These are phyloP conservation scores for Urechis unicinctus DNA, from an alignment of 2,888 invertebrate genomes.

Conservation along the genomic window DNA sequence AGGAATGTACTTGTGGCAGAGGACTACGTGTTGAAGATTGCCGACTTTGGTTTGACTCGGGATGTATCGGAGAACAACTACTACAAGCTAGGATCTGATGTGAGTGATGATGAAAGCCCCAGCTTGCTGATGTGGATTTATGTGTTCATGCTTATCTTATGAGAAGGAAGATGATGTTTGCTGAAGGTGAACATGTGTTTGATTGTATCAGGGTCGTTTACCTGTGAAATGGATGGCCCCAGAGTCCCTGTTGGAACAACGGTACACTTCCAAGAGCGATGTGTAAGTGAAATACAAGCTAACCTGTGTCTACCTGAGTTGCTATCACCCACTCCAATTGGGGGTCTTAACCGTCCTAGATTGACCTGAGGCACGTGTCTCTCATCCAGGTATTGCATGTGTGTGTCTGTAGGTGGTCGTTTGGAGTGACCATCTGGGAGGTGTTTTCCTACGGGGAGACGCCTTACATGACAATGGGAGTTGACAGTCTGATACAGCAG, in stretches of 20 bases:
- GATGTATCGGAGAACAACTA: slow-evolving; percentile 89
- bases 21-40: slow-evolving; percentile 90
- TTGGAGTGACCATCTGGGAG: not conserved
- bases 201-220: not conserved
- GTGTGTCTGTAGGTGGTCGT: not conserved
- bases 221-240: not conserved
- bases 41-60: slow-evolving; percentile 94
- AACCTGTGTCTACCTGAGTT: too few species aligned
- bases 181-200: too few species aligned
- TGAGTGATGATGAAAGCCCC: slow-evolving; percentile 25
- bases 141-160: too few species aligned
- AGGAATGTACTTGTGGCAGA: slow-evolving; percentile 93
- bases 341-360: too few species aligned
- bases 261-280: not conserved
- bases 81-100: slow-evolving; percentile 91
- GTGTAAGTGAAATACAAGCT: too few species aligned
- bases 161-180: too few species aligned
- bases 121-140: too few species aligned
- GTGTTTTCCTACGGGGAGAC: not conserved
- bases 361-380: too few species aligned
- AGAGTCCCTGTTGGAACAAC: not conserved
- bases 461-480: not conserved
- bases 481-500: not conserved
- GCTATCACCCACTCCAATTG: too few species aligned
- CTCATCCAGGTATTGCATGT: too few species aligned